Conservation (phyloP, 2,113 vertebrate genomes). For the Raja brachyura region DNA sequence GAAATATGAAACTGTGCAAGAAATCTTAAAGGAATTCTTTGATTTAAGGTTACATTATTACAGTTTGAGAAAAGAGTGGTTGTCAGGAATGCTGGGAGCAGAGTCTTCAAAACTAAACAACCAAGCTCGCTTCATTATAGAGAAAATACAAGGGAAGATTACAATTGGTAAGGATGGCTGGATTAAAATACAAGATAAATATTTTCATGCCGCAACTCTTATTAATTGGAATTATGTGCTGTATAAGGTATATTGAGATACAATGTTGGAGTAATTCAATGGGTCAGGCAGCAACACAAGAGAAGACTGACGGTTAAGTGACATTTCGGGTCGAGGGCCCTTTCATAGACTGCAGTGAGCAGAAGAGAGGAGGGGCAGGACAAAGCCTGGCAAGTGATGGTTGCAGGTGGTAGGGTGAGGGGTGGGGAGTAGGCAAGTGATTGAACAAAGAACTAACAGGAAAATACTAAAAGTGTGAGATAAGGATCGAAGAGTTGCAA, state of each 20-base stretch:
- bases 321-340: too few species aligned
- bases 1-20: constrained; percentile 93
- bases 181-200: constrained; percentile 46
- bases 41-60: constrained; percentile 91
- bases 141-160: constrained; percentile 95
- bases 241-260: neutral
- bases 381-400: too few species aligned
- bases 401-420: too few species aligned
- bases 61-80: constrained; percentile 90
- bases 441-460: too few species aligned
- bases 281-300: too few species aligned
- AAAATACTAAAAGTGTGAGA: too few species aligned
- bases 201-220: constrained; percentile 12
- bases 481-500: too few species aligned
- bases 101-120: constrained; percentile 91
- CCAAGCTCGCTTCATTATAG: constrained; percentile 91
- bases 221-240: neutral
- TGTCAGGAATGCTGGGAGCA: constrained; percentile 82
- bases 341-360: too few species aligned
- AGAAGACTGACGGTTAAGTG: too few species aligned
- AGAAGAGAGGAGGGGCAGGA: too few species aligned
- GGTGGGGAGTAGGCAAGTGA: too few species aligned
- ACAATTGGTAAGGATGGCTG: constrained; percentile 71
- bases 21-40: constrained; percentile 94
- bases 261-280: too few species aligned